Evolutionary conservation across 2,888 invertebrate species (phyloP).

Genomic region (Buathra laborator): DNA sequence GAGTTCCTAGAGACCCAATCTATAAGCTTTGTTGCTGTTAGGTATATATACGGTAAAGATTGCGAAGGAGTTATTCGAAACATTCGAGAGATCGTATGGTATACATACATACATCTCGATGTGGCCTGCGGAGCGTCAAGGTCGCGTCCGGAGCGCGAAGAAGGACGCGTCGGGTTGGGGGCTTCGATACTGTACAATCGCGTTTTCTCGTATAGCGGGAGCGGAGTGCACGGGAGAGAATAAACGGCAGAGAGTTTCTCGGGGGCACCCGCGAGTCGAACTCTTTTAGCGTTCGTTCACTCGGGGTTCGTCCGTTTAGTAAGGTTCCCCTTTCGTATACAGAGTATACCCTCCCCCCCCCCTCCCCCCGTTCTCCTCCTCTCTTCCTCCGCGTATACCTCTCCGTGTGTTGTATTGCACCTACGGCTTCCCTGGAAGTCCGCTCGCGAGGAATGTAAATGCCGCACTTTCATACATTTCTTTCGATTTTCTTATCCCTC

Average conservation of each 20-base stretch:
- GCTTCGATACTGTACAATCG: conserved; percentile 21
- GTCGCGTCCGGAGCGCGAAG: conserved; percentile 62
- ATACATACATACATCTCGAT: conserved; percentile 12
- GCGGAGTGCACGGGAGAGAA: neutral
- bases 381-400: neutral
- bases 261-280: neutral
- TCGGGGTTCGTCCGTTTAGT: conserved; percentile 2
- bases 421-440: conserved; percentile 40
- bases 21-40: neutral
- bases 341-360: neutral
- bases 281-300: neutral
- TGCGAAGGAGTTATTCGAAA: conserved; percentile 61
- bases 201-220: neutral
- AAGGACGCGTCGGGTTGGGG: conserved; percentile 63
- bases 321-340: neutral
- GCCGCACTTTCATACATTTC: conserved; percentile 69
- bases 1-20: neutral
- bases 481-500: conserved; percentile 62
- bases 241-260: conserved; percentile 7
- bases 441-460: conserved; percentile 68
- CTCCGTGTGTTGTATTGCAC: neutral
- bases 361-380: neutral
- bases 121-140: conserved; percentile 67
- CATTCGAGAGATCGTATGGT: conserved; percentile 53
- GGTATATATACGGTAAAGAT: neutral